Percentiles rank a stretch among this genome's conserved stretches.
Conservation (phyloP, 2,113 vertebrate genomes). For the Tautogolabrus adspersus region DNA sequence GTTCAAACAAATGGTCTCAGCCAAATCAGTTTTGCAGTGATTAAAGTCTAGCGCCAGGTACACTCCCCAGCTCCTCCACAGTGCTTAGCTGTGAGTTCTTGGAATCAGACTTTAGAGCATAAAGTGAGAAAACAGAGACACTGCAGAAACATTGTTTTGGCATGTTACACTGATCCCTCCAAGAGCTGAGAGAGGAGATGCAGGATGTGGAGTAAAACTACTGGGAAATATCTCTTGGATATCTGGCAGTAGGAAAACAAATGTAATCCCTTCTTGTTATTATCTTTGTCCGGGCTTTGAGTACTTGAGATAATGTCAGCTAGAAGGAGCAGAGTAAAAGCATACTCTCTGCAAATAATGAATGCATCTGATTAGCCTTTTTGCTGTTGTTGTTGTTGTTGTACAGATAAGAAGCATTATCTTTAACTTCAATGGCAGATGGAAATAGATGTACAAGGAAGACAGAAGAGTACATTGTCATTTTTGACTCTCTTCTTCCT, state of each 20-base stretch:
- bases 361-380: constrained; percentile 67
- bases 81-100: constrained; percentile 53
- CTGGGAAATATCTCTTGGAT: constrained; percentile 56
- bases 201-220: constrained; percentile 43
- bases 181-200: constrained; percentile 51
- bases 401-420: constrained; percentile 47
- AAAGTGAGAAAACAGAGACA: constrained; percentile 61
- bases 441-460: constrained; percentile 17
- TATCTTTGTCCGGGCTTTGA: constrained; percentile 50
- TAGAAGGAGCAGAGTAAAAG: constrained; percentile 28
- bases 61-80: constrained; percentile 46
- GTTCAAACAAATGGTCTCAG: constrained; percentile 56
- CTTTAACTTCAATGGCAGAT: constrained; percentile 48
- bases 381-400: constrained; percentile 24
- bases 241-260: constrained; percentile 62
- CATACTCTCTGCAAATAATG: constrained; percentile 49
- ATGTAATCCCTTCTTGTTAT: constrained; percentile 50
- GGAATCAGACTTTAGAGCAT: constrained; percentile 49
- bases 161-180: constrained; percentile 51
- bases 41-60: constrained; percentile 66
- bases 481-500: background rate
- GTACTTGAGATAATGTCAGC: constrained; percentile 47
- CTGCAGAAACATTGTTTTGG: constrained; percentile 60
- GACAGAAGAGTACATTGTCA: constrained; percentile 18
- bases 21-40: constrained; percentile 60